phyloP scores from a whole-genome alignment of 92 coral and sea anemone species.

The Chrysogorgia sp. region DNA sequence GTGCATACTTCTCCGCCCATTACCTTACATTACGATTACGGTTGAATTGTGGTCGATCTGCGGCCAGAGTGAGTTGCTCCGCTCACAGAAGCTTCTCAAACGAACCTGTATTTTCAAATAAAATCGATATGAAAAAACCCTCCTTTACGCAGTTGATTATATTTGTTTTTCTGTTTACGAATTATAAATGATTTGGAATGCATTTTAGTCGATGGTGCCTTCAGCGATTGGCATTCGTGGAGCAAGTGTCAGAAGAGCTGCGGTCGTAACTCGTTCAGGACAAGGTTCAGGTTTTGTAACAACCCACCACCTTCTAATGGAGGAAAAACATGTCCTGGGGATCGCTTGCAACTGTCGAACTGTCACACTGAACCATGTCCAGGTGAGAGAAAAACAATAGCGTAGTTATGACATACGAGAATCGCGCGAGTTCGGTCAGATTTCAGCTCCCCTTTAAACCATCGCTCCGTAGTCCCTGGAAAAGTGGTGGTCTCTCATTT shows the following conservation, averaged over 20 bases:
- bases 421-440: too few species aligned
- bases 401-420: too few species aligned
- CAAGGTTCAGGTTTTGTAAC: constrained; percentile 36
- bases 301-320: constrained; percentile 39
- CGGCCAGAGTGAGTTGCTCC: too few species aligned
- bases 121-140: not conserved
- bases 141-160: too few species aligned
- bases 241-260: constrained; percentile 34
- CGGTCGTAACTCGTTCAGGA: constrained; percentile 20
- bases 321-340: constrained; percentile 31
- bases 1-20: too few species aligned
- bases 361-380: constrained; percentile 12
- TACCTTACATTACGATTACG: too few species aligned
- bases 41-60: too few species aligned
- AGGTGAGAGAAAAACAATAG: not conserved
- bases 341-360: constrained; percentile 23
- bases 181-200: not conserved
- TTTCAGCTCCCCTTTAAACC: too few species aligned
- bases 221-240: constrained; percentile 43
- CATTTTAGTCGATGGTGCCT: constrained; percentile 37
- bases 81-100: too few species aligned
- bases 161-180: not conserved
- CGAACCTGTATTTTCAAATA: not conserved
- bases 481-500: too few species aligned
- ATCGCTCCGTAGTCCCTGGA: too few species aligned